Evolutionary conservation across 23 tunicate genomes (phyloP).

Genomic region (Oikopleura vanhoeffeni): DNA sequence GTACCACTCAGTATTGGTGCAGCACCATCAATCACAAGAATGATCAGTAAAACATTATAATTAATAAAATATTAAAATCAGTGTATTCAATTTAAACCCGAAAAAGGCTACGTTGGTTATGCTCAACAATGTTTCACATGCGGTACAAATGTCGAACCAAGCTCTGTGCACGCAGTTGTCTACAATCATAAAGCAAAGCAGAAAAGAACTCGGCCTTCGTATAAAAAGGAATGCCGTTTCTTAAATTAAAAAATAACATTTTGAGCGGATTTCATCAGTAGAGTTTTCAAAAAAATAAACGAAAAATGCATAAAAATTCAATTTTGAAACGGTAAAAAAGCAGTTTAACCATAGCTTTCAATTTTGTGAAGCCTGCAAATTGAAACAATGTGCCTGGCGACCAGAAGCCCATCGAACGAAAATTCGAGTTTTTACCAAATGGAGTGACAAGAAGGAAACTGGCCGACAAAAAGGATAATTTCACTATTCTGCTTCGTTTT

Average conservation of each 20-base stretch:
- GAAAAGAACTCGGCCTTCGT: background rate
- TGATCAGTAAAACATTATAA: too few relatives aligned
- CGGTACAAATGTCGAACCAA: background rate
- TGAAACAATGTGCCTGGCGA: constrained; percentile 11
- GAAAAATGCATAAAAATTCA: too few relatives aligned
- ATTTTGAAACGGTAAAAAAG: too few relatives aligned
- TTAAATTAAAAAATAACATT: background rate
- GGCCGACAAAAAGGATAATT: too few relatives aligned
- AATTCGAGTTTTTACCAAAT: background rate
- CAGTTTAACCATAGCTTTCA: background rate
- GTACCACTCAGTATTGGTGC: too few relatives aligned
- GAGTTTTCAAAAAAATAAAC: too few relatives aligned
- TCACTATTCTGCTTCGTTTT: too few relatives aligned
- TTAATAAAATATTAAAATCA: too few relatives aligned
- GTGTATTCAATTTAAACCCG: too few relatives aligned
- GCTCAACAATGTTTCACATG: background rate
- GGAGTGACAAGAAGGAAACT: too few relatives aligned
- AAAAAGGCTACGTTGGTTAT: background rate
- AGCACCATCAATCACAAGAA: too few relatives aligned
- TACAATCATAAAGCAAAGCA: background rate
- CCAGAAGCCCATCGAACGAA: constrained; percentile 1
- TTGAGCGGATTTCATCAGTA: background rate
- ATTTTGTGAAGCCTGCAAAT: constrained; percentile 4
- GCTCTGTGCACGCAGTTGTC: background rate
- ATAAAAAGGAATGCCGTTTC: background rate